Evolutionary conservation across 1,140 invertebrate genomes (phyloP), one percentile per base, ranked within the genome.

Genomic region (Neodiprion virginianus): DNA sequence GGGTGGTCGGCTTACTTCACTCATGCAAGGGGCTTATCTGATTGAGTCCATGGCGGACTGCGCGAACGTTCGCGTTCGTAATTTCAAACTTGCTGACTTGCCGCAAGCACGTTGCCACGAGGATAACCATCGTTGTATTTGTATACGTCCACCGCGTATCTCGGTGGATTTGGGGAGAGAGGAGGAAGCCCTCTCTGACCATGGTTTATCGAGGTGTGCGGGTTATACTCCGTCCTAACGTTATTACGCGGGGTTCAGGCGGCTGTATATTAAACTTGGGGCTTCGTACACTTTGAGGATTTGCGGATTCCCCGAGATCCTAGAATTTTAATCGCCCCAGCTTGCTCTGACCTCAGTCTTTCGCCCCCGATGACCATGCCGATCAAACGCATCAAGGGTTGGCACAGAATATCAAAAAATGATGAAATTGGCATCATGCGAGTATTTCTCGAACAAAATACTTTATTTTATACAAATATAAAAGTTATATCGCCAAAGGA

Each of bases 231-330:
- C 7, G 53, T 17, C 53, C n/a, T 61, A 61, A 40, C 28, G 28
- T 61, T 61, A 61, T 61, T 61, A 61, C 53, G 53, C 53, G 53
- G 53, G 53, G 53, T 61, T 8, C 53, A 61, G 53, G 5, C 53
- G 53, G 53, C 53, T 61, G 53, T 61, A 61, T 61, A 61, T 61
- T 61, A 61, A 61, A 61, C 53, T 61, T 61, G 53, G 53, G 53
- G 53, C 8, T 61, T 61, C 28, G 53, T 61, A 17, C 53, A 61
- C 53, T 61, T 61, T 61, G 53, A 61, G 53, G 53, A 61, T 61
- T 61, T 17, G 53, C 4, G 53, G 8, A 8, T 12, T 61, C 53
- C 28, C n/a, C 53, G 53, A 61, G 7, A 61, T 17, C 53, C 53
- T 61, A 17, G 53, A 61, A 61, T 61, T 61, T 61, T 40, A 40